Evolutionary conservation across 2,113 vertebrate species (phyloP).

Genomic region (Platycercus adscitus): DNA sequence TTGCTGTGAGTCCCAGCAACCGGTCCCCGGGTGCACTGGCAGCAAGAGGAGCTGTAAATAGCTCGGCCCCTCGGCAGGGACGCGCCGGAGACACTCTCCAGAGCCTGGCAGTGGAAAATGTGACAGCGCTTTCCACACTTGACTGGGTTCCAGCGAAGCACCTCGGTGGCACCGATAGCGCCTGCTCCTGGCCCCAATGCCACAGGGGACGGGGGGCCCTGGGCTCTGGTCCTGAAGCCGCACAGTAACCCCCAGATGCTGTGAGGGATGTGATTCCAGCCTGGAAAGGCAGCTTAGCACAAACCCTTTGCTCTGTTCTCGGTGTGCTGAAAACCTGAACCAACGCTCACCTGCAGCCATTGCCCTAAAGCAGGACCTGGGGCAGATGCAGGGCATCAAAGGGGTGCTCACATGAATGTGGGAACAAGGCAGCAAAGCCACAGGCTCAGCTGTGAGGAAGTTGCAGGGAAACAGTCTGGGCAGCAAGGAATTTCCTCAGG

Average conservation of each 20-base stretch:
- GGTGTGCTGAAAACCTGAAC: not conserved
- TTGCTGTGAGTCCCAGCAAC: not conserved
- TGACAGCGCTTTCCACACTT: slow-evolving; percentile 62
- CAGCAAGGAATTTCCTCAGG: not conserved
- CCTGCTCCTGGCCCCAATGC: not conserved
- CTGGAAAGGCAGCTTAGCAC: not conserved
- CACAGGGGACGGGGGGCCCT: not conserved
- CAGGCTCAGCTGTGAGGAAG: not conserved
- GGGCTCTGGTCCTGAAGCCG: not conserved
- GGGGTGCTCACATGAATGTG: not conserved
- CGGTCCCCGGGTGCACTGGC: not conserved
- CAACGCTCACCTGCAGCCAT: not conserved
- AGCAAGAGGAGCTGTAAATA: slow-evolving; percentile 36
- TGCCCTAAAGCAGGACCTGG: not conserved
- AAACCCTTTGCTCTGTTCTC: not conserved
- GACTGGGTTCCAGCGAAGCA: slow-evolving; percentile 52
- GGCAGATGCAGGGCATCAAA: not conserved
- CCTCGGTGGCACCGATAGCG: not conserved
- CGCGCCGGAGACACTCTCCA: slow-evolving; percentile 52
- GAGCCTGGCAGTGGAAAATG: slow-evolving; percentile 69
- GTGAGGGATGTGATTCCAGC: not conserved
- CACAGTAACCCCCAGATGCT: not conserved
- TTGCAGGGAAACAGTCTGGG: not conserved
- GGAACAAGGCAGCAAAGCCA: not conserved
- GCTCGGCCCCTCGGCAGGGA: not conserved